Conservation (phyloP, 2,888 invertebrate genomes). For the Polyommatus icarus region DNA sequence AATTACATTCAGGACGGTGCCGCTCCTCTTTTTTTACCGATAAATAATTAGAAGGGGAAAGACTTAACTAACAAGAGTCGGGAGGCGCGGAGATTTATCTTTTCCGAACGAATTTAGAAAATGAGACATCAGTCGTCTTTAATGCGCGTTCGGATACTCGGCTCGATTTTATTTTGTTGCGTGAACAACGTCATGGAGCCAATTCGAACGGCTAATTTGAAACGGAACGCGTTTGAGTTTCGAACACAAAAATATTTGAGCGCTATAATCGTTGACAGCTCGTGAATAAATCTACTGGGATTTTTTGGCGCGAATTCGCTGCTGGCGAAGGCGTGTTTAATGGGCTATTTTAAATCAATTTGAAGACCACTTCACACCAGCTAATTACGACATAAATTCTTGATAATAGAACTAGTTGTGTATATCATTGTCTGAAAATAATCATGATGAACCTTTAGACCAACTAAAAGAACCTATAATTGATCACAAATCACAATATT, state of each 20-base stretch:
- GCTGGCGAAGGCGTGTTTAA: constrained; percentile 13
- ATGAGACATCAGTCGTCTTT: constrained; percentile 72
- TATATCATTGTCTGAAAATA: not conserved
- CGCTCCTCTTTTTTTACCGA: constrained; percentile 63
- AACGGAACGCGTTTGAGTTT: constrained; percentile 47
- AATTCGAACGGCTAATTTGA: constrained; percentile 74
- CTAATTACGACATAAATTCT: constrained; percentile 8
- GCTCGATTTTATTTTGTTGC: constrained; percentile 48
- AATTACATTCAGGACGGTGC: constrained; percentile 65
- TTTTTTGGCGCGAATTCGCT: constrained; percentile 13
- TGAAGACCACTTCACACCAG: not conserved
- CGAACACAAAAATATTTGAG: constrained; percentile 49
- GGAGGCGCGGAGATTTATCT: constrained; percentile 75
- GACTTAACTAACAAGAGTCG: constrained; percentile 75
- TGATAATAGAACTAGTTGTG: not conserved
- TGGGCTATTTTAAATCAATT: constrained; percentile 23
- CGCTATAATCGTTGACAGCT: constrained; percentile 56
- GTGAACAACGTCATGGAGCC: constrained; percentile 55
- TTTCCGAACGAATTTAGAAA: constrained; percentile 78
- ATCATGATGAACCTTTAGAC: too few species aligned
- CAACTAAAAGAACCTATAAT: too few species aligned
- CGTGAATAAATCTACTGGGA: constrained; percentile 60
- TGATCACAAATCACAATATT: too few species aligned
- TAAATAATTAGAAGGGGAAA: constrained; percentile 74
- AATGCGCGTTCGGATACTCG: constrained; percentile 49